Conservation (phyloP, 2,113 vertebrate species). For the Furnarius figulus region DNA sequence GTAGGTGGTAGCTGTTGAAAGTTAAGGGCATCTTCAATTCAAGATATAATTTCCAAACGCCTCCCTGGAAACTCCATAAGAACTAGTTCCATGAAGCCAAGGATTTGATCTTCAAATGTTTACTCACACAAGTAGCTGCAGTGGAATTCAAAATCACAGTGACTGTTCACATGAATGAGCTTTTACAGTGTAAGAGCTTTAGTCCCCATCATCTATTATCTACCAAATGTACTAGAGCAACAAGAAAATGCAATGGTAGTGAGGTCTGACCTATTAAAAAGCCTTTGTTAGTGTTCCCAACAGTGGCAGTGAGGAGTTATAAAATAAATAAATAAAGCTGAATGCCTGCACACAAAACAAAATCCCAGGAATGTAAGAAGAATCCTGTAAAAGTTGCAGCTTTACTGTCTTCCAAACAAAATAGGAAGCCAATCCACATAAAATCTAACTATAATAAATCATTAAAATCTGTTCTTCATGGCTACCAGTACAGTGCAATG, state of each 20-base stretch:
- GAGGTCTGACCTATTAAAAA: constrained; percentile 35
- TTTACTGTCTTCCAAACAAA: constrained; percentile 29
- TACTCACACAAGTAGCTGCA: constrained; percentile 7
- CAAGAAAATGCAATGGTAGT: neutral
- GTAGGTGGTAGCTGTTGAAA: constrained; percentile 44
- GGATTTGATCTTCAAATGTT: neutral
- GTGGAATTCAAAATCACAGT: neutral
- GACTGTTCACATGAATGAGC: neutral
- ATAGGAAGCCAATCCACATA: constrained; percentile 28
- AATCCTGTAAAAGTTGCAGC: neutral
- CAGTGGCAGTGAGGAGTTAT: neutral
- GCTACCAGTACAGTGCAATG: neutral
- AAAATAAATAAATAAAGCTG: neutral
- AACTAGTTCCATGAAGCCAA: neutral
- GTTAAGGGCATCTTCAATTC: neutral
- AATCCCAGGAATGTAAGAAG: neutral
- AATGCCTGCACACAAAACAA: neutral
- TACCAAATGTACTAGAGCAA: neutral
- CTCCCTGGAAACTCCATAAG: neutral
- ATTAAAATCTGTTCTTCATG: neutral
- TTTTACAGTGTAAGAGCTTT: neutral
- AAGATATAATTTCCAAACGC: neutral
- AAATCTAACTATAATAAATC: constrained; percentile 11
- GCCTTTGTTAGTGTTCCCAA: neutral
- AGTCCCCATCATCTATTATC: constrained; percentile 1